These are phyloP conservation scores for Elgaria multicarinata DNA, from an alignment of 2,113 vertebrate species.

Conservation along the genomic window DNA sequence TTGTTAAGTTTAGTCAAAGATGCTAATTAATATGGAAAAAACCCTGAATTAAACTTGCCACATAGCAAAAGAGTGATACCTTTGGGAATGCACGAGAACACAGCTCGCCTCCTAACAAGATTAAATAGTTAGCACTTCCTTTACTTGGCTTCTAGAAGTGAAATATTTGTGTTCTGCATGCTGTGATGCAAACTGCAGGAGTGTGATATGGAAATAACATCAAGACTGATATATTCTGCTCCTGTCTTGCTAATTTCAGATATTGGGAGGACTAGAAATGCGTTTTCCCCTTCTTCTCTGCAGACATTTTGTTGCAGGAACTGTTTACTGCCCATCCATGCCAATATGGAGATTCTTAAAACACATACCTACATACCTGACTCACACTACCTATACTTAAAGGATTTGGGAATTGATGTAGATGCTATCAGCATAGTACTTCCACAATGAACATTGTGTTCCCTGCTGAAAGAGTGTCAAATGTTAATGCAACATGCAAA, in stretches of 20 bases:
- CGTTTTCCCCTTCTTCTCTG: not conserved
- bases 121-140: not conserved
- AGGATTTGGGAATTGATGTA: not conserved
- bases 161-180: not conserved
- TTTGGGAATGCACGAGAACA: not conserved
- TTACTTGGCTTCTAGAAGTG: conserved; percentile 35
- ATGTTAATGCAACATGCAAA: not conserved
- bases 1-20: not conserved
- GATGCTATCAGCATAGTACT: not conserved
- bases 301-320: not conserved
- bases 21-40: not conserved
- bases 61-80: not conserved
- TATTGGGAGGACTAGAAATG: not conserved
- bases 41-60: not conserved
- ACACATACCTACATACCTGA: not conserved
- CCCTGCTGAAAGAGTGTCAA: not conserved
- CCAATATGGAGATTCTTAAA: not conserved
- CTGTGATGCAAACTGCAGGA: conserved; percentile 17
- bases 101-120: conserved; percentile 1
- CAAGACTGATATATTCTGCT: conserved; percentile 44
- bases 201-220: conserved; percentile 21
- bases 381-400: not conserved
- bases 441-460: not conserved
- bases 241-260: conserved; percentile 13
- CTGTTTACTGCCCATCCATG: not conserved